Conservation (phyloP, 2,888 invertebrate species). For the Sinopyrophorus schimmeli region DNA sequence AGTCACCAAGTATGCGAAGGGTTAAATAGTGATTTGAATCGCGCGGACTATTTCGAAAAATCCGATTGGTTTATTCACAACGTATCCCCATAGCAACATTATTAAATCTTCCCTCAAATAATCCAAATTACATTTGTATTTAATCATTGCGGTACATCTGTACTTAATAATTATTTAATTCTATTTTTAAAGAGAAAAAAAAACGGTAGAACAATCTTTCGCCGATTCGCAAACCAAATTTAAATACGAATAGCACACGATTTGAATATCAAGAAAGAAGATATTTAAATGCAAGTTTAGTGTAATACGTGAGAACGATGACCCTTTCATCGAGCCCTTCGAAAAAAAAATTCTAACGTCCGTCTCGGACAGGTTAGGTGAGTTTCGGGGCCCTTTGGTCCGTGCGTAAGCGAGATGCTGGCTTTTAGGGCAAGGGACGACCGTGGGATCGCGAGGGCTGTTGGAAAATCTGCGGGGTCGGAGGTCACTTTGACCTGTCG, state of each 20-base stretch:
- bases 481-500: slow-evolving; percentile 36
- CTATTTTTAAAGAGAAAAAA: no score
- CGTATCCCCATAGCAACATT: no score
- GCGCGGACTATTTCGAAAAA: no score
- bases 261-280: slow-evolving; percentile 35
- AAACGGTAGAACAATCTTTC: no score
- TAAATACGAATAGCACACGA: slow-evolving; percentile 44
- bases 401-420: slow-evolving; percentile 29
- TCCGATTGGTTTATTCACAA: no score
- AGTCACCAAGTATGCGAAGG: no score
- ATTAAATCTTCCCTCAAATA: no score
- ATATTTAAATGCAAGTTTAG: slow-evolving; percentile 33
- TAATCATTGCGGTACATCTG: no score
- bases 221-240: slow-evolving; percentile 39
- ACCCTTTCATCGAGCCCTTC: slow-evolving; percentile 33
- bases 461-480: slow-evolving; percentile 31
- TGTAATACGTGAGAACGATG: slow-evolving; percentile 37
- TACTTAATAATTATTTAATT: no score
- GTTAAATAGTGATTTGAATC: no score
- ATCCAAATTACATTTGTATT: no score
- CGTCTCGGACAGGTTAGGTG: slow-evolving; percentile 47
- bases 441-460: slow-evolving; percentile 32
- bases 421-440: slow-evolving; percentile 29
- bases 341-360: slow-evolving; percentile 38
- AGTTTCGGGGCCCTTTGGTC: slow-evolving; percentile 32